phyloP scores from a whole-genome alignment of 2,888 invertebrate species.

The Machimus rusticus region DNA sequence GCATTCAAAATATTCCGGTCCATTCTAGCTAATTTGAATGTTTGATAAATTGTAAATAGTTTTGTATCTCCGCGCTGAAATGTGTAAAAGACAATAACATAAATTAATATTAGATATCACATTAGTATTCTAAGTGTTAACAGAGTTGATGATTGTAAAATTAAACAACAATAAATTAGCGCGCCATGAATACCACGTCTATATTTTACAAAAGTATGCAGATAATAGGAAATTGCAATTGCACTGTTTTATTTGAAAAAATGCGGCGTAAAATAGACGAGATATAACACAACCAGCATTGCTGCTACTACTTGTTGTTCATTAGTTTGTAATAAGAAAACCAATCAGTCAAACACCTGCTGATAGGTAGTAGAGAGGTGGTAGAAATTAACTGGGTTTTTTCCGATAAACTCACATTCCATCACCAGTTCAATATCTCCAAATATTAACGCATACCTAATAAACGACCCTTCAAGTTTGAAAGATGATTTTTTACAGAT shows the following conservation, averaged over 20 bases:
- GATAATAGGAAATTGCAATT: neutral
- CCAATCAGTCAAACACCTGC: neutral
- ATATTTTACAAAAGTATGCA: neutral
- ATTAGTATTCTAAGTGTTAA: too few species aligned
- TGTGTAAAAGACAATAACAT: too few species aligned
- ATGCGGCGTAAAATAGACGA: neutral
- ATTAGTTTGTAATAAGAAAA: neutral
- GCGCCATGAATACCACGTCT: neutral
- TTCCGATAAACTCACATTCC: neutral
- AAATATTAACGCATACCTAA: neutral
- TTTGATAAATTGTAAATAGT: too few species aligned
- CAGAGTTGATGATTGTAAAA: neutral
- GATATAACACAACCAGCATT: neutral
- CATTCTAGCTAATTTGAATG: too few species aligned
- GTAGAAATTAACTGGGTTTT: neutral
- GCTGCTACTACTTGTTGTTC: neutral
- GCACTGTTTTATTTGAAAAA: neutral
- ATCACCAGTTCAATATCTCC: neutral
- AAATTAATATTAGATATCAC: too few species aligned
- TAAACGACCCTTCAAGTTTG: neutral
- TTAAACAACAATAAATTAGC: neutral
- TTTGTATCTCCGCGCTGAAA: too few species aligned
- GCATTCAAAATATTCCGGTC: too few species aligned
- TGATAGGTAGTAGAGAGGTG: neutral
- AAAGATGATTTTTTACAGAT: neutral